Base-by-base conservation (phyloP, 2,888 invertebrate species). In the Eupithecia vulgata region DNA sequence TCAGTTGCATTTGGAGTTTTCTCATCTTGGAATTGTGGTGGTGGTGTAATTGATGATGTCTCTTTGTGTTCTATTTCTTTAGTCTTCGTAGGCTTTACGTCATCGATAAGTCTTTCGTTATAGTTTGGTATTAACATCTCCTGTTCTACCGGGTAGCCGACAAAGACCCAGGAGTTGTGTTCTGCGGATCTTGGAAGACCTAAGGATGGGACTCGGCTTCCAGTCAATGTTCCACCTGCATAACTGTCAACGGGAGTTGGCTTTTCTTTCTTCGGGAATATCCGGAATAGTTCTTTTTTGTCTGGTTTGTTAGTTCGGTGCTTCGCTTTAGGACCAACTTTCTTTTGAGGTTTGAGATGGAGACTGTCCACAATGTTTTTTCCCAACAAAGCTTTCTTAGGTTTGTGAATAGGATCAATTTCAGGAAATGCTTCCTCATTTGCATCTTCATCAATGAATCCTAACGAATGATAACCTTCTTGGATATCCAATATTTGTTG, bases 341-440 rank as follows among this genome's bases (percentile, higher is more conserved):
- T 94, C 79, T 95, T 94, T 21, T 88, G 88, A 2, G 94, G 93
- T 82, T 94, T 94, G 71, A 94, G 83, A 75, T 95, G 88, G 13
- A 95, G 87, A 79, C 94, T 95, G 70, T 95, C 95, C 89, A 91
- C 93, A 17, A 95, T 92, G 77, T 94, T 95, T 81, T 94, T 94
- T 6, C 92, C 93, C 30, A 94, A 83, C 73, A 94, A 84, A 25
- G 93, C 93, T 83, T 93, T 93, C 15, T 89, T 81, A 2, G 93
- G 93, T 79, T 92, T 91, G 78, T 93, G 93, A 17, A 92, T 79
- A 82, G 88, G 83, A 71, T 89, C 90, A 13, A 81, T 87, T 57
- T 83, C 84, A 40, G 82, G 80, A 42, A 85, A 52, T 15, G 61
- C 75, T 30, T 78, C 81, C 73, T 89, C 88, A 79, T 84, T 81